These are phyloP conservation scores for Monochamus alternatus DNA, from an alignment of 2,888 invertebrate species.

Conservation along the genomic window DNA sequence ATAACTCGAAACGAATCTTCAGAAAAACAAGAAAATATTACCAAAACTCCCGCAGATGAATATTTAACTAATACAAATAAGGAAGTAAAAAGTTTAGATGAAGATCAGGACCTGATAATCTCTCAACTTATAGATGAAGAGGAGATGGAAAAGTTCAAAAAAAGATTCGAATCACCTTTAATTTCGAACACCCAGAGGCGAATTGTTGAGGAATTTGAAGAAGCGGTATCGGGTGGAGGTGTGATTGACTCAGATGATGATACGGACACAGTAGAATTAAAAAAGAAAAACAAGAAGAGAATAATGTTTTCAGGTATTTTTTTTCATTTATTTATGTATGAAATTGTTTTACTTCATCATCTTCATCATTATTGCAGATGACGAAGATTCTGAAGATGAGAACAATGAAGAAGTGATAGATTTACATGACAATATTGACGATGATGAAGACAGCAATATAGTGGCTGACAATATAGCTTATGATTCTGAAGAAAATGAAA, in stretches of 20 bases:
- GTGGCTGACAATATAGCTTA: constrained; percentile 75
- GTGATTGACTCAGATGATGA: constrained; percentile 63
- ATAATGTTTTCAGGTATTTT: constrained; percentile 72
- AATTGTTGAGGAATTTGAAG: constrained; percentile 49
- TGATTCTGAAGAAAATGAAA: constrained; percentile 90
- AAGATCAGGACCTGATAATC: constrained; percentile 64
- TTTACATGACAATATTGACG: constrained; percentile 63
- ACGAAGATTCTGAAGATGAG: constrained; percentile 67
- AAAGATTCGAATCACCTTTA: constrained; percentile 62
- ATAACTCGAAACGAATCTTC: constrained; percentile 43
- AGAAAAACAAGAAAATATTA: constrained; percentile 16
- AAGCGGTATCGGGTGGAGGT: constrained; percentile 57
- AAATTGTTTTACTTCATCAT: neutral
- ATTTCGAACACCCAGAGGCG: constrained; percentile 40
- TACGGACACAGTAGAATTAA: constrained; percentile 51
- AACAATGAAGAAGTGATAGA: constrained; percentile 64
- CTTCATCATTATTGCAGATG: constrained; percentile 55
- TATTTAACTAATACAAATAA: constrained; percentile 31
- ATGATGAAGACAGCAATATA: constrained; percentile 64
- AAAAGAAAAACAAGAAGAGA: constrained; percentile 65
- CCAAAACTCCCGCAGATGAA: constrained; percentile 12
- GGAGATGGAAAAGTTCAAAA: constrained; percentile 64
- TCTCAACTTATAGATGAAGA: constrained; percentile 65
- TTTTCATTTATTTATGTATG: neutral
- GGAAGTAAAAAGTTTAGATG: constrained; percentile 54